A percentile compares a stretch with the other conserved stretches of the same genome.
Evolutionary conservation across 92 coral and sea anemone genomes (phyloP).

Genomic region (Bergia sp.): DNA sequence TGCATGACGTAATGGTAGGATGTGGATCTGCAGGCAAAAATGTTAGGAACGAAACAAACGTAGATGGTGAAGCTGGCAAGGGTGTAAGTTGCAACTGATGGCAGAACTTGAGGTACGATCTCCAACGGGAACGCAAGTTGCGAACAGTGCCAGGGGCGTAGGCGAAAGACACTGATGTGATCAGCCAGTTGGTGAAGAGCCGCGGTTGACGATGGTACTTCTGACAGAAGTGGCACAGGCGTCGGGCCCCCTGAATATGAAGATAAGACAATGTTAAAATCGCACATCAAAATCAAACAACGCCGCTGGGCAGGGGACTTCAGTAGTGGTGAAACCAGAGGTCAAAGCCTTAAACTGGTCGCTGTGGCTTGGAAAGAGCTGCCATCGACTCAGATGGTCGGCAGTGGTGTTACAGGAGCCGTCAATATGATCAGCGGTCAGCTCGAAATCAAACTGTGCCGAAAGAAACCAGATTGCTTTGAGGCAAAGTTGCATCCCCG

Average conservation of each 20-base stretch:
- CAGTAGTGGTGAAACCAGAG: neutral
- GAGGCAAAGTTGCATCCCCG: neutral
- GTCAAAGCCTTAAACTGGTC: conserved; percentile 33
- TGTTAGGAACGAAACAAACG: neutral
- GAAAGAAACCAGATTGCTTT: neutral
- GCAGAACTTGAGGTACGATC: too few species aligned
- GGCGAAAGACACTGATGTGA: neutral
- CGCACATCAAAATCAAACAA: conserved; percentile 2
- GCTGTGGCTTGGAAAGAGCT: conserved; percentile 17
- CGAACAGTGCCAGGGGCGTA: conserved; percentile 24
- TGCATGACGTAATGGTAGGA: conserved; percentile 14
- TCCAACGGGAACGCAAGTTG: neutral
- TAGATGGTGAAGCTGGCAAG: conserved; percentile 1
- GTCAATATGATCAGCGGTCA: neutral
- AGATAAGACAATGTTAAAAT: neutral
- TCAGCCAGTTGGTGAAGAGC: neutral
- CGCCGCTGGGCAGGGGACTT: conserved; percentile 2
- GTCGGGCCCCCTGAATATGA: neutral
- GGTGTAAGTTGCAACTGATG: neutral
- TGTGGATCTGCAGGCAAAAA: neutral
- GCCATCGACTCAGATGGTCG: conserved; percentile 37
- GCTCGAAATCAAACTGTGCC: neutral
- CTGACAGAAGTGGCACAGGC: neutral
- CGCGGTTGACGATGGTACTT: neutral
- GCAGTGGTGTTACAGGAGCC: neutral